Conservation (phyloP, 2,113 vertebrate species). For the Morone chrysops region DNA sequence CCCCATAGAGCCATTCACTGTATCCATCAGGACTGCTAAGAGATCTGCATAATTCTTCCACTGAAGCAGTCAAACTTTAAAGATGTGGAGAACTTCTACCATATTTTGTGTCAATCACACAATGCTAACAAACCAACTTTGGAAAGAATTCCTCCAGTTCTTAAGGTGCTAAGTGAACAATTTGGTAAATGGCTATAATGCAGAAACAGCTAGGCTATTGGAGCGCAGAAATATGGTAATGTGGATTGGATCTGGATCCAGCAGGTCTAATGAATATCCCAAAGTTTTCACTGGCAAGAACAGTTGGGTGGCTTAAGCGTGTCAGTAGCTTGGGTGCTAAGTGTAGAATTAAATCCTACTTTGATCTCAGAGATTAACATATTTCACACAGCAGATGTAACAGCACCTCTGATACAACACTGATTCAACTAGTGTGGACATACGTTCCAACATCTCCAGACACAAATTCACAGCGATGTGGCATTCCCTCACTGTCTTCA, state of each 20-base stretch:
- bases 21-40: constrained; percentile 20
- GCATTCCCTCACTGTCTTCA: not conserved
- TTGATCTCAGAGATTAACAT: constrained; percentile 30
- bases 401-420: constrained; percentile 2
- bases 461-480: not conserved
- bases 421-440: constrained; percentile 18
- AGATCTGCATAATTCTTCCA: constrained; percentile 39
- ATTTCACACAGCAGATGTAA: constrained; percentile 6
- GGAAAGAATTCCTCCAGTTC: not conserved
- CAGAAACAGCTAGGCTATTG: not conserved
- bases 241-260: not conserved
- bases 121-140: not conserved
- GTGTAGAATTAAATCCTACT: constrained; percentile 13
- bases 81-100: not conserved
- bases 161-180: not conserved
- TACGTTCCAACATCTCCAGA: not conserved
- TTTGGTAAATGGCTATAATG: not conserved
- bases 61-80: constrained; percentile 31
- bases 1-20: constrained; percentile 35
- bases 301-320: not conserved
- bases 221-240: not conserved
- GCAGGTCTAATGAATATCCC: not conserved
- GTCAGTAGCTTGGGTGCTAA: constrained; percentile 5
- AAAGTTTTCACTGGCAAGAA: not conserved
- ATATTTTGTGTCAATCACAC: not conserved